A percentile compares a stretch with the other conserved stretches of the same genome.
Conservation (phyloP, 2,113 vertebrate species). For the Aegypius monachus region DNA sequence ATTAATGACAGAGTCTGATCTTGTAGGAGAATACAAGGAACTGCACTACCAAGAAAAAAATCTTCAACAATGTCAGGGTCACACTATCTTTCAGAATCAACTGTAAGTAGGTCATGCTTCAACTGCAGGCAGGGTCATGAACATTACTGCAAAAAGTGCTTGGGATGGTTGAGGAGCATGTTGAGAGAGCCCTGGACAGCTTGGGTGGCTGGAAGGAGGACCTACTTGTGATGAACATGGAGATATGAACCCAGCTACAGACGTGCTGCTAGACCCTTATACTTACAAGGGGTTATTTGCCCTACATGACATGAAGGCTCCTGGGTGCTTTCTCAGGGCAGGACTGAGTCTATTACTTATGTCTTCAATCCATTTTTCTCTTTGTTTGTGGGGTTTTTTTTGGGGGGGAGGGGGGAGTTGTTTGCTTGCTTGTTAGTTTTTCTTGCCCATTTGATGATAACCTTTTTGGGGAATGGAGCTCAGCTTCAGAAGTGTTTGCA, state of each 20-base stretch:
- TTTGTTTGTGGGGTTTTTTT: neutral
- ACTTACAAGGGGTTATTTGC: neutral
- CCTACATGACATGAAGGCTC: neutral
- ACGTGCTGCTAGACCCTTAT: neutral
- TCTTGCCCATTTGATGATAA: neutral
- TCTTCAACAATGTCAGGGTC: neutral
- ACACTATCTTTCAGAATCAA: slow-evolving; percentile 27
- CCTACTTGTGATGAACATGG: neutral
- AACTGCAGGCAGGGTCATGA: neutral
- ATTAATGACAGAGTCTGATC: slow-evolving; percentile 58
- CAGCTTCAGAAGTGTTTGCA: neutral
- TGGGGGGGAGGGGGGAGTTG: neutral
- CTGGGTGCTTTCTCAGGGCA: neutral
- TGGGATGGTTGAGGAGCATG: neutral
- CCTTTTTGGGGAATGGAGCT: neutral
- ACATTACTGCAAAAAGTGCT: neutral
- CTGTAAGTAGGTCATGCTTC: slow-evolving; percentile 50
- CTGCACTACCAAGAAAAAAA: slow-evolving; percentile 46
- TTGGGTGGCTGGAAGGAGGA: neutral
- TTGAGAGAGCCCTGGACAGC: neutral
- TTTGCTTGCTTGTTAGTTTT: neutral
- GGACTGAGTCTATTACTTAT: neutral
- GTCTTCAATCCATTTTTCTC: neutral
- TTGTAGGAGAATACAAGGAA: slow-evolving; percentile 53
- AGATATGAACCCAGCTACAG: neutral